Percentiles rank a stretch among this genome's conserved stretches.
Conservation (phyloP, 1,140 invertebrate genomes). For the Pinna nobilis region DNA sequence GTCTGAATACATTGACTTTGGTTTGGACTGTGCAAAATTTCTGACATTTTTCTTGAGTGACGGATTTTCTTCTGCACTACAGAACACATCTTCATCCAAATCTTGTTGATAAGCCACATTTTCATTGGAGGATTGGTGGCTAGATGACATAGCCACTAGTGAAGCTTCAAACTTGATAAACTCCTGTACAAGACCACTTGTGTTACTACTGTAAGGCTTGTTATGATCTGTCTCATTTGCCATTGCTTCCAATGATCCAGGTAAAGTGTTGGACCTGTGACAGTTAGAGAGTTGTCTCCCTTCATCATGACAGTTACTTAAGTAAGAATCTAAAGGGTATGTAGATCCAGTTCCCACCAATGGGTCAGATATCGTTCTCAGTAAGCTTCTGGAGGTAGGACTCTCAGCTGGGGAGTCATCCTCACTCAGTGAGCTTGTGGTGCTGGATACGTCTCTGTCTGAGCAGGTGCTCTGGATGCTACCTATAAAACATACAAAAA, state of each 20-base stretch:
- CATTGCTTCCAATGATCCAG: conserved; percentile 14
- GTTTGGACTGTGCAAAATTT: too few species aligned
- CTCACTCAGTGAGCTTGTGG: conserved; percentile 55
- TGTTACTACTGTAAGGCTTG: background rate
- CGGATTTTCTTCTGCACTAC: too few species aligned
- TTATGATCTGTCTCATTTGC: background rate
- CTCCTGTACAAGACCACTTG: conserved; percentile 39
- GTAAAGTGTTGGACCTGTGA: conserved; percentile 38
- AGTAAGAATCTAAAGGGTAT: background rate
- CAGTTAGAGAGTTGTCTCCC: background rate
- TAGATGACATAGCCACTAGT: conserved; percentile 47
- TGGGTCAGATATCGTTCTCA: conserved; percentile 30
- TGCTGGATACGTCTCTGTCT: conserved; percentile 48
- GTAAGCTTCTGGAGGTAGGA: background rate
- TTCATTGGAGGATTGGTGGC: conserved; percentile 21
- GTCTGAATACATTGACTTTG: too few species aligned
- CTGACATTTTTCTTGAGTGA: too few species aligned
- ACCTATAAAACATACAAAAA: background rate
- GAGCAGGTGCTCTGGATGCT: conserved; percentile 16
- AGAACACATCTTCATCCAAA: too few species aligned
- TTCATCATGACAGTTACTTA: background rate
- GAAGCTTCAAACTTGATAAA: conserved; percentile 55
- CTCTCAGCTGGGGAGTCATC: conserved; percentile 44
- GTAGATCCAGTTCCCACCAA: background rate
- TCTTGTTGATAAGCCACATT: too few species aligned